These are phyloP conservation scores for Ametastegia equiseti DNA, from an alignment of 2,888 invertebrate genomes.

Conservation along the genomic window DNA sequence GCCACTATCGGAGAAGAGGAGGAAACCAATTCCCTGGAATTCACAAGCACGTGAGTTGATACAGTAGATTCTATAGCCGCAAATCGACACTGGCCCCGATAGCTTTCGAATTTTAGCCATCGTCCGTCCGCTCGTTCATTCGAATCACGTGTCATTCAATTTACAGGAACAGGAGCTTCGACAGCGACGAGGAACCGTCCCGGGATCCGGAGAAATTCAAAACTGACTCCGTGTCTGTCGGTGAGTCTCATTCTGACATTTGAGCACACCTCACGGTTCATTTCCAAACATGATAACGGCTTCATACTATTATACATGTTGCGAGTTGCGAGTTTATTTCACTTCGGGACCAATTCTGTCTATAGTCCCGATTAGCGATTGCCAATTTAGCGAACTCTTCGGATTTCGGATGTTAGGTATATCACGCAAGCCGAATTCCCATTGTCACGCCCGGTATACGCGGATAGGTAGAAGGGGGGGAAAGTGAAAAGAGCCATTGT, in stretches of 20 bases:
- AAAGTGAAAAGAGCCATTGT: conserved; percentile 8
- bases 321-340: too few relatives aligned
- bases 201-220: background rate
- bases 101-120: background rate
- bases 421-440: too few relatives aligned
- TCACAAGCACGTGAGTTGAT: conserved; percentile 65
- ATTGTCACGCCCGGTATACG: too few relatives aligned
- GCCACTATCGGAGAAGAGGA: conserved; percentile 86
- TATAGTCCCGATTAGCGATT: too few relatives aligned
- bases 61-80: too few relatives aligned
- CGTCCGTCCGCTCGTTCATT: conserved; percentile 43
- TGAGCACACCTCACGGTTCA: background rate
- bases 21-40: conserved; percentile 75
- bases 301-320: too few relatives aligned
- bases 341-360: too few relatives aligned
- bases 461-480: background rate
- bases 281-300: too few relatives aligned
- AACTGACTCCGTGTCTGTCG: background rate
- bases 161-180: conserved; percentile 21
- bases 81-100: too few relatives aligned
- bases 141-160: background rate
- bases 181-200: background rate
- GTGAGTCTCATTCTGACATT: background rate
- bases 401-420: too few relatives aligned
- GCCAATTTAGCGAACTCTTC: too few relatives aligned